A percentile compares a stretch with the other conserved stretches of the same genome.
phyloP scores from a whole-genome alignment of 2,113 vertebrate genomes.

The Pterocles burchelli region DNA sequence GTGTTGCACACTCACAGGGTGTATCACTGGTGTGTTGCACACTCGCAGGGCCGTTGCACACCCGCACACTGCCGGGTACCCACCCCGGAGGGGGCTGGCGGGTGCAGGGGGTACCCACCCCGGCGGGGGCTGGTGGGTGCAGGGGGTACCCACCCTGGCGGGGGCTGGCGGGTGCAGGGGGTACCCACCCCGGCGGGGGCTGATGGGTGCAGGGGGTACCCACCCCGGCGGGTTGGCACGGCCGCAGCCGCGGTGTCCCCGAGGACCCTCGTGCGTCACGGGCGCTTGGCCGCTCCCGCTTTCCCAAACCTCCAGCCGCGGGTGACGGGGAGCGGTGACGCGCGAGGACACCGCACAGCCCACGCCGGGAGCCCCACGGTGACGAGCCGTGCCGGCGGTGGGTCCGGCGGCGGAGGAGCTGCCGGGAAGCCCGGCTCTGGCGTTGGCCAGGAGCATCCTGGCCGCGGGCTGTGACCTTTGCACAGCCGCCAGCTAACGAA shows the following conservation, averaged over 20 bases:
- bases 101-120: not conserved
- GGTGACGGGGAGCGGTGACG: not conserved
- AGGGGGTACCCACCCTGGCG: fast-evolving
- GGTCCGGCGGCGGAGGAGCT: not conserved
- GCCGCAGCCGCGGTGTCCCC: not conserved
- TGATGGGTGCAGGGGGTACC: not conserved
- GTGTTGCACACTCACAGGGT: not conserved
- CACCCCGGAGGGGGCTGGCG: fast-evolving
- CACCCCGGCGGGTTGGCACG: fast-evolving
- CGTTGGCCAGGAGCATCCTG: not conserved
- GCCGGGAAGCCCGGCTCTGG: constrained; percentile 18
- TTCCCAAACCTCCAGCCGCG: not conserved
- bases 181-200: fast-evolving
- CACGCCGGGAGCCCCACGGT: not conserved
- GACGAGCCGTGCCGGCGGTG: not conserved
- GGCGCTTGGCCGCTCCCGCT: not conserved
- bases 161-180: not conserved
- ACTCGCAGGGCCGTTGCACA: fast-evolving
- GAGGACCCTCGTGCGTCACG: not conserved
- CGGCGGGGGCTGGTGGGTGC: not conserved
- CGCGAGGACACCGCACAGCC: not conserved
- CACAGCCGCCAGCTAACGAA: not conserved
- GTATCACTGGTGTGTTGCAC: not conserved
- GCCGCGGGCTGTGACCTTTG: constrained; percentile 35
- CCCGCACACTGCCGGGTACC: not conserved